Evolutionary conservation across 2,888 invertebrate species (phyloP).

Genomic region (Clivina fossor): DNA sequence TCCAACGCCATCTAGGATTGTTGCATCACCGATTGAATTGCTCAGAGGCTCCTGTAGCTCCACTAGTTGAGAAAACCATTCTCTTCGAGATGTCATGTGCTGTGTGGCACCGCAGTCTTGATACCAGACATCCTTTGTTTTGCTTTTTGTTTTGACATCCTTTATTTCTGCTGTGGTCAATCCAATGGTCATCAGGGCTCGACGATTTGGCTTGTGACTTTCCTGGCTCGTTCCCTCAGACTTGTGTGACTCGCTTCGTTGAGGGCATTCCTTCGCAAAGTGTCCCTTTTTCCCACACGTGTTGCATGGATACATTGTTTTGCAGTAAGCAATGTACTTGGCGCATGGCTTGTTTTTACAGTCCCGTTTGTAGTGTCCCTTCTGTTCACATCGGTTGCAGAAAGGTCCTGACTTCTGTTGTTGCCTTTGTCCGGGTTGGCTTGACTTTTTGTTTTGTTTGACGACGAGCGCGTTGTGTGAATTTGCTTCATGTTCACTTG

Average conservation of each 20-base stretch:
- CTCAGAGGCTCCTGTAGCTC: conserved; percentile 8
- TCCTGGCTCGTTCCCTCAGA: neutral
- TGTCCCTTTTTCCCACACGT: conserved; percentile 42
- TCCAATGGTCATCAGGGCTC: conserved; percentile 16
- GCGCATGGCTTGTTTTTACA: conserved; percentile 39
- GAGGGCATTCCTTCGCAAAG: conserved; percentile 41
- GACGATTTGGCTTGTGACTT: conserved; percentile 10
- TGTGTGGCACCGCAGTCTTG: conserved; percentile 42
- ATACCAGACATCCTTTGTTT: conserved; percentile 7
- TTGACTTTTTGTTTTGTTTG: conserved; percentile 23
- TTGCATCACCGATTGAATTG: conserved; percentile 33
- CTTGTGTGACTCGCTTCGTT: conserved; percentile 18
- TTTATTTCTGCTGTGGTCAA: conserved; percentile 12
- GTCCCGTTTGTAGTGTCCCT: conserved; percentile 39
- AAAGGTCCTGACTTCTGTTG: conserved; percentile 6
- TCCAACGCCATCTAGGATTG: conserved; percentile 40
- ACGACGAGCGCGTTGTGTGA: conserved; percentile 16
- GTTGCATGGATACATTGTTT: conserved; percentile 42
- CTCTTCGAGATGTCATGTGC: conserved; percentile 41
- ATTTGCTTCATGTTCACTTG: conserved; percentile 11
- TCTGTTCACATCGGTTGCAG: conserved; percentile 18
- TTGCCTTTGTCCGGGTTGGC: conserved; percentile 5
- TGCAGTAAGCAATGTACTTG: conserved; percentile 42
- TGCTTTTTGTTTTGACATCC: conserved; percentile 1
- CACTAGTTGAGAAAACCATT: conserved; percentile 37